Evolutionary conservation across 2,888 invertebrate species (phyloP).

Genomic region (Amblyteles armatorius): DNA sequence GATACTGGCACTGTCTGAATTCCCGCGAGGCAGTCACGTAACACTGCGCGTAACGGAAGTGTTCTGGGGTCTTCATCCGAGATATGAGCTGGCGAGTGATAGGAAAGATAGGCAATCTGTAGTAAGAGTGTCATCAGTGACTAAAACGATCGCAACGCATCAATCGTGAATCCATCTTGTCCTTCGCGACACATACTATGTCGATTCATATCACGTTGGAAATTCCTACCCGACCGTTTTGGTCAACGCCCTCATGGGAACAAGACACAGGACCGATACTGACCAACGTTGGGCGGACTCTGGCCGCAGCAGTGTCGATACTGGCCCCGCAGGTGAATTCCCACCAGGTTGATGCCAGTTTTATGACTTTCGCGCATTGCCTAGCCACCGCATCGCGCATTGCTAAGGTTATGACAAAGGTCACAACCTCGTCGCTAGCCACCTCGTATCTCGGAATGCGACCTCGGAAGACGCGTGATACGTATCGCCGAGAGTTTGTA

Average conservation of each 20-base stretch:
- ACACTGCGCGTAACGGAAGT: no score
- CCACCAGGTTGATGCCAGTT: neutral
- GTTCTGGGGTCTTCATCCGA: no score
- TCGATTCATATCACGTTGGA: no score
- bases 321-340: neutral
- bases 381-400: neutral
- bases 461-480: neutral
- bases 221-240: no score
- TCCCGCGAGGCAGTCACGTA: no score
- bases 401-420: no score
- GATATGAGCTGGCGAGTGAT: no score
- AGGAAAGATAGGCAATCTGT: neutral
- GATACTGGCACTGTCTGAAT: no score
- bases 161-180: neutral
- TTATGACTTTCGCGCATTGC: neutral
- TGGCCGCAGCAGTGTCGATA: neutral
- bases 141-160: neutral
- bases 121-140: neutral
- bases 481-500: conserved; percentile 11
- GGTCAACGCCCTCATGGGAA: no score
- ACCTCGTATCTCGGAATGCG: neutral
- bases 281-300: no score
- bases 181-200: neutral
- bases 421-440: neutral
- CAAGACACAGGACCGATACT: neutral